Percentiles rank a stretch among this genome's conserved stretches.
Conservation (phyloP, 2,113 vertebrate genomes). For the Asarcornis scutulata region DNA sequence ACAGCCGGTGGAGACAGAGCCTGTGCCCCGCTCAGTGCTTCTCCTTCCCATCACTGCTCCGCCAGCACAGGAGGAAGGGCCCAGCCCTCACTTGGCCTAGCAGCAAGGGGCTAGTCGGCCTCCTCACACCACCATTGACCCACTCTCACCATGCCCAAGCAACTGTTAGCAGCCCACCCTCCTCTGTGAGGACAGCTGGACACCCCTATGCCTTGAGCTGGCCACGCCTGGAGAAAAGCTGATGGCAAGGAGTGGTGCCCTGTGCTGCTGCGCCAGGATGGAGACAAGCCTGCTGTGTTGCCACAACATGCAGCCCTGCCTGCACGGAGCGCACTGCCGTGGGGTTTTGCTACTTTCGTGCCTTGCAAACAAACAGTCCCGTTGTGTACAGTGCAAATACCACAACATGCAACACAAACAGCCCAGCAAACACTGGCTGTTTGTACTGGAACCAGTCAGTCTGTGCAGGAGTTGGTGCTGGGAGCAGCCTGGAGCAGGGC, state of each 20-base stretch:
- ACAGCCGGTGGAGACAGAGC: too few relatives aligned
- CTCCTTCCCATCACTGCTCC: not conserved
- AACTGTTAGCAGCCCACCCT: too few relatives aligned
- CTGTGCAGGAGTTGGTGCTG: not conserved
- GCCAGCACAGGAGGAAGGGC: too few relatives aligned
- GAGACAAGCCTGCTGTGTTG: not conserved
- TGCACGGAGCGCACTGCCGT: not conserved
- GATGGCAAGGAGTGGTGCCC: not conserved
- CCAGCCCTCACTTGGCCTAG: too few relatives aligned
- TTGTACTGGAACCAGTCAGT: not conserved
- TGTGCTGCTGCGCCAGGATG: too few relatives aligned
- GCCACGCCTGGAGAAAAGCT: not conserved
- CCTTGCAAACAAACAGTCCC: not conserved
- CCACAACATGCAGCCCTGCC: not conserved
- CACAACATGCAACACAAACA: not conserved
- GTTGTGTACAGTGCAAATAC: slow-evolving; percentile 69
- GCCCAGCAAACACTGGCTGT: rapidly evolving
- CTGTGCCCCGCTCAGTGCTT: not conserved
- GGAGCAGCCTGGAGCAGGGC: not conserved
- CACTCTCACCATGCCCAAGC: too few relatives aligned
- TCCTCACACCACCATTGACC: not conserved
- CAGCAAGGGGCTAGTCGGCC: not conserved
- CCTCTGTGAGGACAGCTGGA: too few relatives aligned
- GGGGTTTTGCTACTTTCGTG: not conserved
- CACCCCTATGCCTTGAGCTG: too few relatives aligned